Base-by-base conservation (phyloP, 1,140 invertebrate species). In the Drosophila kurseongensis region DNA sequence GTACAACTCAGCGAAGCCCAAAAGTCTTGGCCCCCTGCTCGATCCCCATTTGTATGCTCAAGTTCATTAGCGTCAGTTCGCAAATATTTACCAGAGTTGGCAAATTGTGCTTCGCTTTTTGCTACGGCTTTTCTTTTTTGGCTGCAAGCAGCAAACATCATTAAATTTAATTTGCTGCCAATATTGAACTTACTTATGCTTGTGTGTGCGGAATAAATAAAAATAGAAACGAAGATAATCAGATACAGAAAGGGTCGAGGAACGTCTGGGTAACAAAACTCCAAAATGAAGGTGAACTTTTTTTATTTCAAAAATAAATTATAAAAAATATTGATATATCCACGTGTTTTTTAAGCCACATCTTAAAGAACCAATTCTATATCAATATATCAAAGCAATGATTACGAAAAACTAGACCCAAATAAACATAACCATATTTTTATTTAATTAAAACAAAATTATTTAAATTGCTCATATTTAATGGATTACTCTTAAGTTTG, bases 131-230 rank as follows among this genome's bases (percentile, higher is more conserved):
- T 38, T 18, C 50, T 63, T 55, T 32, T 79, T 75, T 75, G 65
- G 71, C 60, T 75, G 62, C 72, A 78, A 75, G 77, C 45, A 62
- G 72, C 78, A 86, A 86, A 88, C 78, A 86, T 86, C 79, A 88
- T 86, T 86, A 82, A 79, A 88, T 88, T 86, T 86, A 88, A 88
- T 86, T 88, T 88, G 59, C 65, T 79, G 83, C 83, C 78, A 86
- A 86, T 86, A 82, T 86, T 69, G 83, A 86, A 67, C 38, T 52
- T 58, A 55, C 66, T 72, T 57, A 55, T 68, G 23, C 29, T 23
- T 41, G 51, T 61, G 50, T 68, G 50, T 60, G 32, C 16, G 44
- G 54, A 63, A 60, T 63, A 60, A 63, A 63, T 32, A 63, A 57
- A 44, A 60, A 63, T 40, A 57, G 14, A n/a, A 48, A n/a, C 12